These are phyloP conservation scores for Sabatieria punctata DNA, from an alignment of 2,888 invertebrate genomes.

Conservation along the genomic window DNA sequence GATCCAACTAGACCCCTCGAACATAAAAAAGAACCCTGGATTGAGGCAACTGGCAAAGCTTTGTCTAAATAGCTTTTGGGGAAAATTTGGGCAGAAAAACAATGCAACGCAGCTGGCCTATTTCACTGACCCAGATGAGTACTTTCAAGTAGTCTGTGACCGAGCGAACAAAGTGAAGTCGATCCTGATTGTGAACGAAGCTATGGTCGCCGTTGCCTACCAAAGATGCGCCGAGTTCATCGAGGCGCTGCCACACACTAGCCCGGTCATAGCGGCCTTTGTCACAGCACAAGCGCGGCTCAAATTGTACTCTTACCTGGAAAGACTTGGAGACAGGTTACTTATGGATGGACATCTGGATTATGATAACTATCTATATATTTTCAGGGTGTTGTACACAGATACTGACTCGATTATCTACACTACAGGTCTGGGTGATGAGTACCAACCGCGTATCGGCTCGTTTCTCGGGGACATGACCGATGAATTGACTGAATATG, in stretches of 20 bases:
- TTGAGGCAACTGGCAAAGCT: constrained; percentile 12
- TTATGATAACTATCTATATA: background rate
- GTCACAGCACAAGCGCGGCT: background rate
- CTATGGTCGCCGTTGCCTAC: background rate
- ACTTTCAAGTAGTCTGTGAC: constrained; percentile 6
- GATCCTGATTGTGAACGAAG: background rate
- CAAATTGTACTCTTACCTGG: background rate
- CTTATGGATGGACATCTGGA: background rate
- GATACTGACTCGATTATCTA: background rate
- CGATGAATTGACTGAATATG: constrained; percentile 24
- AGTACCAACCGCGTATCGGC: background rate
- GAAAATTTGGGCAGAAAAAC: constrained; percentile 13
- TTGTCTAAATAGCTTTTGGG: constrained; percentile 14
- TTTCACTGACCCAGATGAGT: constrained; percentile 3
- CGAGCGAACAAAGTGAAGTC: background rate
- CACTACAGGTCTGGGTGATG: background rate
- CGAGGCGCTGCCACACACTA: background rate
- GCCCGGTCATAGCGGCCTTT: background rate
- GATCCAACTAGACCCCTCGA: background rate
- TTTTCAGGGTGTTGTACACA: background rate
- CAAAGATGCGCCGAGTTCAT: background rate
- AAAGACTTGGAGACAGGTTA: background rate
- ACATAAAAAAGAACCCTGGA: constrained; percentile 8
- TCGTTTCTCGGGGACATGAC: constrained; percentile 19
- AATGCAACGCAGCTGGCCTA: background rate